Conservation (phyloP, 2,113 vertebrate genomes). For the Vidua macroura region DNA sequence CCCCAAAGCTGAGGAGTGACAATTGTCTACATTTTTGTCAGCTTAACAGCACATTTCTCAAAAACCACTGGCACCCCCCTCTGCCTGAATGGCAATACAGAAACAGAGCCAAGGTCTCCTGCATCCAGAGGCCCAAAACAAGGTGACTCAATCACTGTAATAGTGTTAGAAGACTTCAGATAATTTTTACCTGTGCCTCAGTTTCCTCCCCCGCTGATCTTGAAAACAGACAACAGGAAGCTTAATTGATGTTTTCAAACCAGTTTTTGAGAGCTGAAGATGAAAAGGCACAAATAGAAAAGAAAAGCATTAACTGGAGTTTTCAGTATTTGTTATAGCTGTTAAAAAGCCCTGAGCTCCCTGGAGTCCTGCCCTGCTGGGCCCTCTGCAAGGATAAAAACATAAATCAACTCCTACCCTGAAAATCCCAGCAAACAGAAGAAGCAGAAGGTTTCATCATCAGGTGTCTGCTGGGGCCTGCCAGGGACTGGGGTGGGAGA, state of each 20-base stretch:
- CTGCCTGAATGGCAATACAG: neutral
- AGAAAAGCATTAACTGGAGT: neutral
- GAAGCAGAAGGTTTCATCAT: neutral
- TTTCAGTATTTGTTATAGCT: neutral
- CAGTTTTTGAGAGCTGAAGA: neutral
- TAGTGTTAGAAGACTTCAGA: neutral
- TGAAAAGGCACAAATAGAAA: neutral
- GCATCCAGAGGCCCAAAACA: neutral
- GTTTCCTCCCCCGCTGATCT: slow-evolving; percentile 35
- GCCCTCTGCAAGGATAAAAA: neutral
- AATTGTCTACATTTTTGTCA: neutral
- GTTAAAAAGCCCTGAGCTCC: neutral
- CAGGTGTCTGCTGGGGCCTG: neutral
- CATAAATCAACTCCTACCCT: neutral
- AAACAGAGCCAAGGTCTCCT: neutral
- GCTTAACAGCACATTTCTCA: neutral
- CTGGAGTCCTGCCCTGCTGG: neutral
- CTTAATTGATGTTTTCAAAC: slow-evolving; percentile 18
- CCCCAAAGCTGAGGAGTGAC: neutral
- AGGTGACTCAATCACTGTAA: slow-evolving; percentile 31
- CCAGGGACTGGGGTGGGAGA: neutral
- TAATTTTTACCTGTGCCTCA: slow-evolving; percentile 30
- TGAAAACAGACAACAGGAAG: slow-evolving; percentile 34
- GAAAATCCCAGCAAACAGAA: neutral
- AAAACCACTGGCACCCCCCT: neutral